Evolutionary conservation across 2,113 vertebrate species (phyloP), one percentile per base, ranked within the genome.

Genomic region (Hiodon alosoides): DNA sequence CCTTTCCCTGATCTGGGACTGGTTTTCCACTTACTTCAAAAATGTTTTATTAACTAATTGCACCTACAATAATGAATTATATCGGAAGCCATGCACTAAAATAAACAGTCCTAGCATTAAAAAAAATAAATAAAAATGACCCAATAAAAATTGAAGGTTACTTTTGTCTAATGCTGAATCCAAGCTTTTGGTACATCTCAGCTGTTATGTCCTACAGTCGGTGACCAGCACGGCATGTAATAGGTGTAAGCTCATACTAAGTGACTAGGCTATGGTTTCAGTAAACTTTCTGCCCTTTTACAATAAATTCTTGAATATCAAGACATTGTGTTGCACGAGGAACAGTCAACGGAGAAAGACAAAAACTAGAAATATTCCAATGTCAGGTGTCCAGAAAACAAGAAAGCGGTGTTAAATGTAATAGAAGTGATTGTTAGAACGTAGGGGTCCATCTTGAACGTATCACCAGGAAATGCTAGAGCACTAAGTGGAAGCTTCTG

Each of bases 381-480:
- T 31, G 31, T 31, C 31, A 68, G 54, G 47, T 53, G 10, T 52
- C 55, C 77, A 81, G 69, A 68, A 76, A 70, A 79, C 79, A 82
- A 80, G 80, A 81, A 82, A 77, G 77, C 50, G 69, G n/a, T 71
- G 71, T 79, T 74, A 77, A 76, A 82, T 80, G 78, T 75, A 65
- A 77, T 67, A 16, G 79, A 83, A 47, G 48, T 14, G 55, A 52
- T 13, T 7, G 16, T 57, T 64, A 46, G 53, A 69, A 60, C 60
- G 65, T 47, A 61, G 31, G 31, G 31, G 31, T 31, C 31, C 31
- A 31, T 31, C 31, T 31, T 31, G 31, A 31, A 31, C 2, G 1
- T 31, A 31, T 31, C 31, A 31, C 31, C 31, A 31, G 31, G 31
- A 31, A 31, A 31, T 31, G 31, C 31, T 31, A 31, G 31, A 31